Evolutionary conservation across 2,113 vertebrate species (phyloP), one percentile per base, ranked within the genome.

Genomic region (Zonotrichia leucophrys): DNA sequence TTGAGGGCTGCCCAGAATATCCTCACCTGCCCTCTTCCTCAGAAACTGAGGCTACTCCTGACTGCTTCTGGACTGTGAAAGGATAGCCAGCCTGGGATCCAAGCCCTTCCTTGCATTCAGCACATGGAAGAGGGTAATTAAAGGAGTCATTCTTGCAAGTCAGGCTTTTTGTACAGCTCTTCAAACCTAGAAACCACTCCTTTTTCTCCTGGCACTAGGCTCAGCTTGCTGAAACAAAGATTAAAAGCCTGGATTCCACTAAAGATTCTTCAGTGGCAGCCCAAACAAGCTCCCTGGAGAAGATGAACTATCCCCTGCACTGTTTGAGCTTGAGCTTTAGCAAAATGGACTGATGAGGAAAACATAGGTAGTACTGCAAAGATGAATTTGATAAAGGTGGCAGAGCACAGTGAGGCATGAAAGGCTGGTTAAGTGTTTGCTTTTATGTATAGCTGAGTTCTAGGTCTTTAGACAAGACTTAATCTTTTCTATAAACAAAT

Each of bases 401-500:
- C 66, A 59, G 81, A 87, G 59, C 53, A 66, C 35, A 62, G 59
- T 7, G 35, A 89, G 66, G 33, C 52, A 37, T 31, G n/a, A 93
- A 86, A 42, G 1, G 2, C 37, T 35, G 53, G 7, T 67, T 67
- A 70, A 87, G 73, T 63, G n/a, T 76, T 76, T 4, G 7, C 72
- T 94, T 79, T 91, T 74, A 89, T 13, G 7, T 90, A 83, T 72
- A 86, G 82, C 60, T 52, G 60, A 93, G 59, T 85, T 95, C 90
- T 85, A 95, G 79, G 94, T 87, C 95, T 96, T 97, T 94, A 96
- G 95, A 96, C 82, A 83, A 95, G 82, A 74, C 84, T 91, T 95
- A 96, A 94, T 97, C 94, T 95, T 84, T 95, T 95, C 90, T 95
- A 89, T 94, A 97, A 96, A 94, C 94, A 97, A 96, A 95, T 94